Evolutionary conservation across 1,140 invertebrate species (phyloP).

Genomic region (Prorops nasuta): DNA sequence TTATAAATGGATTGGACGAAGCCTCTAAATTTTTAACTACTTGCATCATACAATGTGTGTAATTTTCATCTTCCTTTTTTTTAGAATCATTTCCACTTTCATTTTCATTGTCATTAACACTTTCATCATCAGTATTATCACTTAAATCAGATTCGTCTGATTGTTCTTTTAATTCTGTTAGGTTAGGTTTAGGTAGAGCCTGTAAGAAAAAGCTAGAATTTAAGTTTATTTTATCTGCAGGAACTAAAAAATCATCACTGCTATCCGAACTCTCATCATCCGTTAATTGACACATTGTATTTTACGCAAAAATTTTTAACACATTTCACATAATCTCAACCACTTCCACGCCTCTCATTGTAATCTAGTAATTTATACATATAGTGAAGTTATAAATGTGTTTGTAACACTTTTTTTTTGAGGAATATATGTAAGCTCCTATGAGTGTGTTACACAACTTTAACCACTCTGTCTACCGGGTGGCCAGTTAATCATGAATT

Average conservation of each 20-base stretch:
- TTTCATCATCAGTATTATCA: slow-evolving; percentile 18
- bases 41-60: slow-evolving; percentile 33
- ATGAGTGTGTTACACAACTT: too few species aligned
- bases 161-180: slow-evolving; percentile 2
- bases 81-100: slow-evolving; percentile 55
- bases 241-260: slow-evolving; percentile 52
- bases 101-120: slow-evolving; percentile 48
- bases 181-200: slow-evolving; percentile 12
- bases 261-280: slow-evolving; percentile 53
- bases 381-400: too few species aligned
- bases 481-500: too few species aligned
- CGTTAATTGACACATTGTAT: too few species aligned
- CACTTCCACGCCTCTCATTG: too few species aligned
- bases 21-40: slow-evolving; percentile 45
- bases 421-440: too few species aligned
- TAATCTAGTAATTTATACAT: too few species aligned
- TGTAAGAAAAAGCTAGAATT: slow-evolving; percentile 47
- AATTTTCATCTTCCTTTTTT: slow-evolving; percentile 19
- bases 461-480: too few species aligned
- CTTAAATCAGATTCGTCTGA: background rate
- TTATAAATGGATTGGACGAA: too few species aligned
- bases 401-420: too few species aligned
- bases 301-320: too few species aligned
- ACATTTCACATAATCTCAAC: too few species aligned
- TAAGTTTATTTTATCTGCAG: slow-evolving; percentile 49